phyloP scores from a whole-genome alignment of 2,888 invertebrate genomes.

The Sericinus montela region DNA sequence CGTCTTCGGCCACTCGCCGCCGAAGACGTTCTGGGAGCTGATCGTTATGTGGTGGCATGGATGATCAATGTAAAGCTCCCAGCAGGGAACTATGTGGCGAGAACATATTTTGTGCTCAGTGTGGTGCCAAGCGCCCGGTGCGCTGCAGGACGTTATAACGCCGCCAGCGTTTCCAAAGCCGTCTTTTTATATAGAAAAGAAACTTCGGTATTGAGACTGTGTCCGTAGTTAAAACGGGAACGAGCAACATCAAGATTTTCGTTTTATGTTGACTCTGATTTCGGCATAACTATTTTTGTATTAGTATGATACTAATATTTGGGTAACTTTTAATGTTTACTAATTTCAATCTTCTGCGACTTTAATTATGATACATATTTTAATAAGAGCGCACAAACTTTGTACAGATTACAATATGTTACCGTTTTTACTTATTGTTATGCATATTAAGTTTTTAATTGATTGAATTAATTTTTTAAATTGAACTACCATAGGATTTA shows the following conservation, averaged over 20 bases:
- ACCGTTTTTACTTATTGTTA: conserved; percentile 48
- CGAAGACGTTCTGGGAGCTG: conserved; percentile 81
- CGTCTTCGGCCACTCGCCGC: conserved; percentile 85
- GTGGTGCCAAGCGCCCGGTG: conserved; percentile 70
- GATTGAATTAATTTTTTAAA: conserved; percentile 37
- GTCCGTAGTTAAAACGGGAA: conserved; percentile 58
- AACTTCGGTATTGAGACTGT: conserved; percentile 55
- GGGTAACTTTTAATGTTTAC: conserved; percentile 47
- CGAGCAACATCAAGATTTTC: conserved; percentile 47
- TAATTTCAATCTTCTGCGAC: conserved; percentile 44
- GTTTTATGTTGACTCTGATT: conserved; percentile 57
- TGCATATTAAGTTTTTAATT: conserved; percentile 43
- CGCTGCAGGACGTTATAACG: conserved; percentile 58
- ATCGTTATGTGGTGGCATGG: conserved; percentile 80
- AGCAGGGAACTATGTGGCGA: conserved; percentile 66
- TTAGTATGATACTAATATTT: conserved; percentile 58
- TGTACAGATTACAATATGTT: conserved; percentile 62
- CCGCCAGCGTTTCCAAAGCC: conserved; percentile 62
- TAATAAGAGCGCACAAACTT: conserved; percentile 74
- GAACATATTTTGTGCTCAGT: conserved; percentile 68
- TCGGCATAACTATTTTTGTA: conserved; percentile 71
- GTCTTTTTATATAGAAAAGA: conserved; percentile 66
- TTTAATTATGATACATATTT: conserved; percentile 59
- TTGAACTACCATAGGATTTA: conserved; percentile 59
- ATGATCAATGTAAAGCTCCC: conserved; percentile 71